phyloP scores from a whole-genome alignment of 2,888 invertebrate genomes.

The Gastracanthus pulcherrimus region DNA sequence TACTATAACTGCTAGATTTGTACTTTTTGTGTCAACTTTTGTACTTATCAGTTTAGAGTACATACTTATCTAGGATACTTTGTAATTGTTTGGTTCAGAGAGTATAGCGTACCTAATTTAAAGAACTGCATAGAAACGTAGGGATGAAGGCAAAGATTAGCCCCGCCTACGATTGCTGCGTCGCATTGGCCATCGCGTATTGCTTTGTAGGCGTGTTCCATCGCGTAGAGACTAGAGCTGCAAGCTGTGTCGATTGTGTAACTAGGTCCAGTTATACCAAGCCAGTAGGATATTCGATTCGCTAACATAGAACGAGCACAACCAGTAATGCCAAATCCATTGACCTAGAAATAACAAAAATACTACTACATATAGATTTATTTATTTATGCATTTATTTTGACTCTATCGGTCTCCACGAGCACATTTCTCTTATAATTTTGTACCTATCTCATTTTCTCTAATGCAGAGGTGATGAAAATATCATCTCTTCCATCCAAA shows the following conservation, averaged over 20 bases:
- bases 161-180: constrained; percentile 92
- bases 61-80: no score
- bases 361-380: no score
- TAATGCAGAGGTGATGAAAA: no score
- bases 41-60: no score
- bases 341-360: constrained; percentile 68
- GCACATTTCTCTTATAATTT: no score
- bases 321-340: constrained; percentile 84
- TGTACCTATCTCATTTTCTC: no score
- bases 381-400: no score
- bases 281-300: constrained; percentile 91
- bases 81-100: no score
- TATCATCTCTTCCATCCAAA: no score
- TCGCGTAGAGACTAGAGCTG: constrained; percentile 91
- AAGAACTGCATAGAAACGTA: constrained; percentile 91
- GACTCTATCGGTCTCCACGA: no score
- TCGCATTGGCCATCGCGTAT: constrained; percentile 90
- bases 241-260: constrained; percentile 95
- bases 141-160: constrained; percentile 91
- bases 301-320: constrained; percentile 95
- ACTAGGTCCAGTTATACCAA: constrained; percentile 93
- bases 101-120: constrained; percentile 77
- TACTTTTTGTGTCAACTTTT: no score
- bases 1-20: no score
- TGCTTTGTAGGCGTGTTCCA: constrained; percentile 89